phyloP scores from a whole-genome alignment of 2,888 invertebrate genomes.

The Andrena bicolor region DNA sequence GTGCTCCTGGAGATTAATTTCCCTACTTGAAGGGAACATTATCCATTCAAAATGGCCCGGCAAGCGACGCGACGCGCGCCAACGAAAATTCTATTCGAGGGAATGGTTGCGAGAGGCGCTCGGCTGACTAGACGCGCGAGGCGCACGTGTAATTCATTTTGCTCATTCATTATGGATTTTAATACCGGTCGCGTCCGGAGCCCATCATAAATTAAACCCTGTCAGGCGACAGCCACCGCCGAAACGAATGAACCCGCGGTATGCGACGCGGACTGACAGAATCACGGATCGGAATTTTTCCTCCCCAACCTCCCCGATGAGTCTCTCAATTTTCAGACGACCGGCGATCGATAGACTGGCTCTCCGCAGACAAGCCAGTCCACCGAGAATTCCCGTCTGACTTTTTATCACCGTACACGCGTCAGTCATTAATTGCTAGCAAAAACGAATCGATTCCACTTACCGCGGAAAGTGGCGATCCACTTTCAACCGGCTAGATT shows the following conservation, averaged over 20 bases:
- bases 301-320: neutral
- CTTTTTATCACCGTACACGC: slow-evolving; percentile 4
- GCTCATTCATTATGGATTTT: slow-evolving; percentile 72
- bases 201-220: slow-evolving; percentile 67
- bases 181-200: slow-evolving; percentile 60
- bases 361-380: neutral
- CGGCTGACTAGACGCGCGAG: slow-evolving; percentile 39
- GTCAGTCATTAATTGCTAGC: slow-evolving; percentile 11
- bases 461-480: neutral
- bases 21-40: slow-evolving; percentile 9
- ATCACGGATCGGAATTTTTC: slow-evolving; percentile 54
- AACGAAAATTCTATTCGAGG: slow-evolving; percentile 41
- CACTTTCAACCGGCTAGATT: no score
- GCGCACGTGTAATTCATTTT: slow-evolving; percentile 66
- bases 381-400: neutral
- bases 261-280: slow-evolving; percentile 43
- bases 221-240: slow-evolving; percentile 41
- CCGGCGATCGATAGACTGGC: slow-evolving; percentile 20
- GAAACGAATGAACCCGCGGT: slow-evolving; percentile 47
- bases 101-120: slow-evolving; percentile 29
- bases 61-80: neutral
- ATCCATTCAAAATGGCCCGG: slow-evolving; percentile 4
- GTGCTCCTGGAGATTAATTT: slow-evolving; percentile 32
- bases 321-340: slow-evolving; percentile 34
- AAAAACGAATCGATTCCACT: neutral